Evolutionary conservation across 2,797 vertebrate species (phyloP), one percentile per base, ranked within the genome.

Genomic region (Champsocephalus gunnari): DNA sequence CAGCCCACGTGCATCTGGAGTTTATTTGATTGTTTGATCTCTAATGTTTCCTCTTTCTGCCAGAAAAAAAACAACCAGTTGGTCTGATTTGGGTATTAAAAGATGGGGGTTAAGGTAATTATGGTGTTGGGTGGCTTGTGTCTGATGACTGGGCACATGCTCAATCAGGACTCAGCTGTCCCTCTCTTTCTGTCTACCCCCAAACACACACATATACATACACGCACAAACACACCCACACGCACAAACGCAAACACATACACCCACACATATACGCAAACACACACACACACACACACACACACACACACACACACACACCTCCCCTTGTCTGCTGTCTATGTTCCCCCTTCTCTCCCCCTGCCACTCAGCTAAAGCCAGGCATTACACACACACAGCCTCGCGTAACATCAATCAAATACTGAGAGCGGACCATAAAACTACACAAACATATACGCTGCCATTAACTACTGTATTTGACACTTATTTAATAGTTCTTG

Each of bases 31-130:
- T 73, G 85, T 92, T 92, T 91, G 88, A 92, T 90, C 88, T 91
- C 70, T 65, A 76, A 86, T 89, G 83, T 88, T 87, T 81, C 83
- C 81, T 81, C 75, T 90, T 76, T 88, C 76, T 87, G 69, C 71
- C 58, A 58, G 71, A 65, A 57, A 75, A 75, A 88, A 86, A 81
- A 87, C 87, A 86, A 81, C 83, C 88, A 73, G 86, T 92, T 90
- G 92, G 90, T 91, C 84, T 80, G 84, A 89, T 91, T 87, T 90
- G 85, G 86, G 86, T 89, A 89, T 91, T 91, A 93, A 90, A 92
- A 90, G 87, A 88, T 19, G 72, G 89, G 87, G 90, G 88, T 92
- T 93, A 92, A 92, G 93, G 92, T 94, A 90, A 93, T 94, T 93
- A 94, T 86, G 89, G 93, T 88, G 88, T 90, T 82, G 79, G 81